Conservation (phyloP, 2,888 invertebrate genomes). For the Nezara viridula region DNA sequence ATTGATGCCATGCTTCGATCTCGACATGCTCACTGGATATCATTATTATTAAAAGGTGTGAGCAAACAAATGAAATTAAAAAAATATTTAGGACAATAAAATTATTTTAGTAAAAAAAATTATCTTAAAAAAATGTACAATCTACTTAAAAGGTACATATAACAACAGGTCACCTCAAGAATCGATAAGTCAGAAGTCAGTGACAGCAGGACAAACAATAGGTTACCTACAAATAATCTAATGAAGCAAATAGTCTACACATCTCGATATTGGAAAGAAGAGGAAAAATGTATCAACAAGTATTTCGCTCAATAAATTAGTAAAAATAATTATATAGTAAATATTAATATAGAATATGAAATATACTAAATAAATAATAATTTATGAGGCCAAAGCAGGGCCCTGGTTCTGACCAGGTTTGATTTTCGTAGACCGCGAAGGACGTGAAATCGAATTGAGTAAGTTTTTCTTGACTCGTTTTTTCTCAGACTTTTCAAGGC, state of each 20-base stretch:
- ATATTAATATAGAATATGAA: background rate
- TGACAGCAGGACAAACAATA: background rate
- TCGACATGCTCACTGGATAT: too few species aligned
- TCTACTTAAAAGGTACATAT: too few species aligned
- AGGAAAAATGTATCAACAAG: background rate
- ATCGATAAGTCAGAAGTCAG: background rate
- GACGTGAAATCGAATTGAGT: conserved; percentile 20
- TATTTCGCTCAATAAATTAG: background rate
- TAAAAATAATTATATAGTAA: background rate
- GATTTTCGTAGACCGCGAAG: conserved; percentile 28
- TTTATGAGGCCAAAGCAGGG: background rate
- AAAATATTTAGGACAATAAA: too few species aligned
- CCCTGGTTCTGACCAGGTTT: background rate
- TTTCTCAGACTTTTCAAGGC: background rate
- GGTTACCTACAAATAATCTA: too few species aligned
- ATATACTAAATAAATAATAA: background rate
- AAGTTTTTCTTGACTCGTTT: conserved; percentile 17
- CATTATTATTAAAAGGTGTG: too few species aligned
- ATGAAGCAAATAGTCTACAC: too few species aligned
- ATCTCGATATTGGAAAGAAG: background rate
- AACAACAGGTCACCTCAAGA: too few species aligned
- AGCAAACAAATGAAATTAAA: too few species aligned
- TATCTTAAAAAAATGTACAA: too few species aligned
- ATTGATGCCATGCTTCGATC: too few species aligned
- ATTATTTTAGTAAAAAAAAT: too few species aligned